Evolutionary conservation across 92 coral and sea anemone species (phyloP).

Genomic region (Meandrina meandrites): DNA sequence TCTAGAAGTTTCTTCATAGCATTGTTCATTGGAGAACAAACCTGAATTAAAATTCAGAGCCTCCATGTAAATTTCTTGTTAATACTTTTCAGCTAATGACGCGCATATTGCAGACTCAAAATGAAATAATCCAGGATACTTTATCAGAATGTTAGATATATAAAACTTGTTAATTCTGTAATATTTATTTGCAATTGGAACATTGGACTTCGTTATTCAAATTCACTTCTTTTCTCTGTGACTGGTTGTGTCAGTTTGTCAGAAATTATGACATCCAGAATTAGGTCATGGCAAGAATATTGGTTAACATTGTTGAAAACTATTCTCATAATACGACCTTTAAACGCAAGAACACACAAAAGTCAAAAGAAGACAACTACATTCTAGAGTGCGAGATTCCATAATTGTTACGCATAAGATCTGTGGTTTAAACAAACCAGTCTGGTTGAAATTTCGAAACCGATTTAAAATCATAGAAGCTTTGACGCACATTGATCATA

Average conservation of each 20-base stretch:
- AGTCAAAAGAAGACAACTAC: neutral
- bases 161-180: neutral
- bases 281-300: neutral
- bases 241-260: neutral
- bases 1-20: neutral
- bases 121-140: neutral
- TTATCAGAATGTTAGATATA: neutral
- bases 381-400: neutral
- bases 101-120: neutral
- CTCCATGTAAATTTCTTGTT: neutral
- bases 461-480: neutral
- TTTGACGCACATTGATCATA: conserved; percentile 5
- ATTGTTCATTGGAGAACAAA: neutral
- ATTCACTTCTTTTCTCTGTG: neutral
- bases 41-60: conserved; percentile 2
- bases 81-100: neutral
- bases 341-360: neutral
- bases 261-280: neutral
- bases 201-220: neutral
- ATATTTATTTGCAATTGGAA: neutral
- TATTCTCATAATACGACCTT: neutral
- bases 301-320: neutral
- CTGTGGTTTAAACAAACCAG: neutral
- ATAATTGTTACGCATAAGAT: neutral
- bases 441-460: neutral